Base-by-base conservation (phyloP, 2,888 invertebrate genomes). In the Drosophila tanythrix region DNA sequence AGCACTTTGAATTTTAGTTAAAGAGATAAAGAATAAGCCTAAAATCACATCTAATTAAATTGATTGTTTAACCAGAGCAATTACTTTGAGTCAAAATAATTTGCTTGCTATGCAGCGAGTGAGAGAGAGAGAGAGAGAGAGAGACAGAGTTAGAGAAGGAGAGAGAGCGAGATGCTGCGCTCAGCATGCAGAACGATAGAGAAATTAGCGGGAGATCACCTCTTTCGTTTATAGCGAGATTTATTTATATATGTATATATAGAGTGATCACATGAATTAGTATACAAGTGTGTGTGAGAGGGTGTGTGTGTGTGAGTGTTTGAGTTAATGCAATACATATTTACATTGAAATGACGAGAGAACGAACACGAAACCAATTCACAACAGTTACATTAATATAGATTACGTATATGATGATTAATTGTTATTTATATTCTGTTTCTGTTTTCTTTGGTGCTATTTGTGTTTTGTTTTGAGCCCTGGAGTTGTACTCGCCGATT, bases 401-500 rank as follows among this genome's bases (percentile, higher is more conserved):
- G 43, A 21, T 61, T 27, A 58, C 52, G 43, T 59, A 60, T 57
- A 60, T 36, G 35, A 33, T 43, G 59, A 21, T 50, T 21, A 50
- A 50, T 48, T 48, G 46, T 52, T 50, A 46, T 40, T 46, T 46
- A 60, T 40, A 57, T 46, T 36, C 36, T 31, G 57, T 50, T 31
- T 52, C 51, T 38, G 21, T 53, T 29, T 50, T 15, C 38, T 50
- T 36, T 11, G 25, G 27, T 57, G 31, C 46, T 62, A 38, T 52
- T 59, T 51, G 33, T 65, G 25, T 29, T 25, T 66, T 56, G 13
- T 48, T 72, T 61, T 36, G 40, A 56, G 81, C 83, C 81, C 83
- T 83, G 83, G 81, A 81, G 81, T 83, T 70, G 74, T 77, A 83
- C 81, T 81, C 81, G 81, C 72, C 67, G 81, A 81, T 62, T 65